Conservation (phyloP, 2,797 vertebrate genomes). For the Sebastes jordani region DNA sequence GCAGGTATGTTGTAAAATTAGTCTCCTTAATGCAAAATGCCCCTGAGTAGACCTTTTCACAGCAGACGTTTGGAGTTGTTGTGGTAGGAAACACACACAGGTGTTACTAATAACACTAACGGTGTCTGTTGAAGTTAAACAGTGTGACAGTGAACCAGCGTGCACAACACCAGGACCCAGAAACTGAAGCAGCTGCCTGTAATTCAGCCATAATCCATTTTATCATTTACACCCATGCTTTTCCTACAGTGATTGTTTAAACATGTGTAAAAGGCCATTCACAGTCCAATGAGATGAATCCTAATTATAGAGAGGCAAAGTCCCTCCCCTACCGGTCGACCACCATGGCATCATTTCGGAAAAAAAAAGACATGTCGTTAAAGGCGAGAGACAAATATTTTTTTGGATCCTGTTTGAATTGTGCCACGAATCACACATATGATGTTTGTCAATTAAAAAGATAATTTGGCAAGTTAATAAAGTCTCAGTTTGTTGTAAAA, state of each 20-base stretch:
- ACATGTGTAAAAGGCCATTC: not conserved
- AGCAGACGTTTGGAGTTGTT: not conserved
- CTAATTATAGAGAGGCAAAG: not conserved
- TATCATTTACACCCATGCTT: not conserved
- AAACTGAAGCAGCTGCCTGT: too few species aligned
- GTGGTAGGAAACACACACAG: not conserved
- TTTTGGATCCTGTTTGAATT: not conserved
- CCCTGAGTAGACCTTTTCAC: not conserved
- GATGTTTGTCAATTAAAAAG: not conserved
- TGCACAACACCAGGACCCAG: not conserved
- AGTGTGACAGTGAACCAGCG: not conserved
- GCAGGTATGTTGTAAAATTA: not conserved
- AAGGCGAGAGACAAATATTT: not conserved
- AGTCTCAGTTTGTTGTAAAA: too few species aligned
- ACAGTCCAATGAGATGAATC: too few species aligned
- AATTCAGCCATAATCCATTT: not conserved
- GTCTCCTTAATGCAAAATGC: not conserved
- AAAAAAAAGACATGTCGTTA: not conserved
- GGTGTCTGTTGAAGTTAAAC: too few species aligned
- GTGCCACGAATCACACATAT: not conserved
- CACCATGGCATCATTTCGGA: not conserved
- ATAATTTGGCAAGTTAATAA: too few species aligned
- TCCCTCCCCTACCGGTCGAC: rapidly evolving
- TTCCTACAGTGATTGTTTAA: not conserved
- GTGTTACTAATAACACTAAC: not conserved